Evolutionary conservation across 2,888 invertebrate genomes (phyloP).

Genomic region (Chrysotoxum bicinctum): DNA sequence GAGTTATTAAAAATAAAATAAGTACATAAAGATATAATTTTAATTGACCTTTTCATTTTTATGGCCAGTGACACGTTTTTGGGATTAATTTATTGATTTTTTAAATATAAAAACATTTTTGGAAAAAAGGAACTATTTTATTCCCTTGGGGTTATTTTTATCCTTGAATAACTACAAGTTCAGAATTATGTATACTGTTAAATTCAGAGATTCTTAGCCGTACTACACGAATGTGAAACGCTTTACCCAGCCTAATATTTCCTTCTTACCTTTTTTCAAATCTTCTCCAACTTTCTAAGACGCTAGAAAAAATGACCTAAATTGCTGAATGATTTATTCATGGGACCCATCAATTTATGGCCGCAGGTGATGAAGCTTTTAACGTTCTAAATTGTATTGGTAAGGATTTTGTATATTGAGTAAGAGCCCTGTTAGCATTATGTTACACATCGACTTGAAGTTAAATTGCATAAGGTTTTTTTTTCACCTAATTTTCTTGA

Average conservation of each 20-base stretch:
- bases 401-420: neutral
- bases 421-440: neutral
- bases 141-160: neutral
- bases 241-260: too few species aligned
- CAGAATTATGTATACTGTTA: too few species aligned
- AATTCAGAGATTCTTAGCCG: too few species aligned
- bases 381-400: neutral
- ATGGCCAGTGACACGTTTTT: neutral
- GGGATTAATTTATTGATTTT: slow-evolving; percentile 1
- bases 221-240: too few species aligned
- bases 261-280: too few species aligned
- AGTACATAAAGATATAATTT: neutral
- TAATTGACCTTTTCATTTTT: neutral
- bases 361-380: slow-evolving; percentile 14
- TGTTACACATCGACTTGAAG: neutral
- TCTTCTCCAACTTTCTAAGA: too few species aligned
- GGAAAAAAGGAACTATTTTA: neutral
- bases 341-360: neutral
- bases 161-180: neutral
- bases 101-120: neutral
- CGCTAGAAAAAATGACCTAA: neutral
- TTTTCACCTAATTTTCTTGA: neutral
- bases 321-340: neutral
- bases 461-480: neutral
- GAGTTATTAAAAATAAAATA: neutral